These are phyloP conservation scores for Miniopterus natalensis DNA, from an alignment of 2,113 vertebrate genomes.

Conservation along the genomic window DNA sequence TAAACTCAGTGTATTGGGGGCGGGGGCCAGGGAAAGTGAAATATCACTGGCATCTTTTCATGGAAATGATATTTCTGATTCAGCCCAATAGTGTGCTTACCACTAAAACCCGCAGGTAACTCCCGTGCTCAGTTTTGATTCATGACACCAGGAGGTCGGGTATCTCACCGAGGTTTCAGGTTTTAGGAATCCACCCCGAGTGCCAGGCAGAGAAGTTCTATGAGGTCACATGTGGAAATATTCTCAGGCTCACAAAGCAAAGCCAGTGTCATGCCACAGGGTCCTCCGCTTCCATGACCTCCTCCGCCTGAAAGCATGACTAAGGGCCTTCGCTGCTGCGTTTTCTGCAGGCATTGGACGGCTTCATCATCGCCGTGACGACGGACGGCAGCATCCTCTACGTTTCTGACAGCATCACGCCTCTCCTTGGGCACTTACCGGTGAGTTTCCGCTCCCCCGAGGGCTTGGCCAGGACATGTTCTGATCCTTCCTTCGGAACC, in stretches of 20 bases:
- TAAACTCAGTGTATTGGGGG: neutral
- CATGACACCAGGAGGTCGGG: constrained; percentile 69
- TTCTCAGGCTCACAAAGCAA: constrained; percentile 30
- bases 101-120: constrained; percentile 79
- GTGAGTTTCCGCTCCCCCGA: constrained; percentile 83
- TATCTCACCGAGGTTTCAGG: constrained; percentile 73
- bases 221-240: constrained; percentile 67
- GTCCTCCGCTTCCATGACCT: neutral
- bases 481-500: neutral
- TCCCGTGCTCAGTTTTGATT: constrained; percentile 72
- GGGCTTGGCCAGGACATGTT: neutral
- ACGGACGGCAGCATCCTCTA: constrained; percentile 92
- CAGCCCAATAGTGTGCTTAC: constrained; percentile 67
- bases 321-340: constrained; percentile 63
- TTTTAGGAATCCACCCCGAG: constrained; percentile 65
- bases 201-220: constrained; percentile 65
- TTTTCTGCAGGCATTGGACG: constrained; percentile 89
- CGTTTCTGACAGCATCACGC: constrained; percentile 92
- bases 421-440: constrained; percentile 91
- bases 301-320: neutral
- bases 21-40: rapidly evolving
- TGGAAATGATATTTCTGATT: neutral
- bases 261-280: constrained; percentile 40
- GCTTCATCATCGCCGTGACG: constrained; percentile 91
- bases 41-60: neutral